A percentile compares a stretch with the other conserved stretches of the same genome.
Evolutionary conservation across 1,140 invertebrate species (phyloP).

Genomic region (Drosophila pseudoobscura): DNA sequence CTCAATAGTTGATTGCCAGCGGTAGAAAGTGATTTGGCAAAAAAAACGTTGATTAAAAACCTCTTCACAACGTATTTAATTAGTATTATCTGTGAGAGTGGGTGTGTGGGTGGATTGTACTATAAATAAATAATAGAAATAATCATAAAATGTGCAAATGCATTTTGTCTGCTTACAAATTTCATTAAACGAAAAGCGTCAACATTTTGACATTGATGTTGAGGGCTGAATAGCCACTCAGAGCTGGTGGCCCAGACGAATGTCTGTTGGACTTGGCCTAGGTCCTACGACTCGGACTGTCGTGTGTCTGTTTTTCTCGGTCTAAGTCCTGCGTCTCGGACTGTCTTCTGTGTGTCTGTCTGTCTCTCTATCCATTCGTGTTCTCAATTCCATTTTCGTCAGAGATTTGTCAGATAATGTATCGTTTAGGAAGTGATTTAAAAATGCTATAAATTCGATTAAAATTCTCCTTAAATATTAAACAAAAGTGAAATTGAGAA

Average conservation of each 20-base stretch:
- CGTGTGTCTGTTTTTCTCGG: conserved; percentile 1
- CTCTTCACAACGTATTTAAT: conserved; percentile 34
- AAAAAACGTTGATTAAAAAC: conserved; percentile 36
- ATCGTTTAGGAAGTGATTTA: too few relatives aligned
- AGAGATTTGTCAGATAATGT: too few relatives aligned
- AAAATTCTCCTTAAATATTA: too few relatives aligned
- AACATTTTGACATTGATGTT: conserved; percentile 47
- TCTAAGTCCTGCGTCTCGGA: too few relatives aligned
- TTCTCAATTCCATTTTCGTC: too few relatives aligned
- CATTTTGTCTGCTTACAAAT: conserved; percentile 28
- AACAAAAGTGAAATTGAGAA: too few relatives aligned
- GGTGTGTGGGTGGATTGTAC: too few relatives aligned
- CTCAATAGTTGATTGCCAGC: too few relatives aligned
- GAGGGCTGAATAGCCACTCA: conserved; percentile 27
- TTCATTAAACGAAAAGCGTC: conserved; percentile 44
- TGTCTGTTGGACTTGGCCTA: neutral
- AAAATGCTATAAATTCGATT: too few relatives aligned
- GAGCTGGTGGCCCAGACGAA: conserved; percentile 11
- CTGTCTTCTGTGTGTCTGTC: conserved; percentile 1
- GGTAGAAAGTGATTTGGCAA: neutral
- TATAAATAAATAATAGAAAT: too few relatives aligned
- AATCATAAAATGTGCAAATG: neutral
- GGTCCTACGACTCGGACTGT: neutral
- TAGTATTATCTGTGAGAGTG: conserved; percentile 31
- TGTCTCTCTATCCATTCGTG: neutral